Evolutionary conservation across 2,797 vertebrate genomes (phyloP), one percentile per base, ranked within the genome.

Genomic region (Amniataba percoides): DNA sequence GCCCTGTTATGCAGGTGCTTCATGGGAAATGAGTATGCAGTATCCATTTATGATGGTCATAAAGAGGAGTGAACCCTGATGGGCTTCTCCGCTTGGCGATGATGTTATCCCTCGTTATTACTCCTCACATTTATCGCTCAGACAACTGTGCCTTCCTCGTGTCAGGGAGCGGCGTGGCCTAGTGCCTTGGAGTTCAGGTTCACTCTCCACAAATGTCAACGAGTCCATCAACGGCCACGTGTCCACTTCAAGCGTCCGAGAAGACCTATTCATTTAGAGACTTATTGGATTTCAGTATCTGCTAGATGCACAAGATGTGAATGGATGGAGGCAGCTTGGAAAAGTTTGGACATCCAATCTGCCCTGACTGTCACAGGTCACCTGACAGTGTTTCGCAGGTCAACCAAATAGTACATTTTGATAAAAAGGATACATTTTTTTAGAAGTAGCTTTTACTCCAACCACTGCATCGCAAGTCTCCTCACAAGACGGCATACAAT

Each of bases 1-100:
- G 74, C 60, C 9, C 56, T 69, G 66, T 77, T 84, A 74, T 46
- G 70, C 74, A 85, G 75, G 80, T 78, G 59, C 83, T 82, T 88
- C 46, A 78, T 69, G 72, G 74, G 72, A 88, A 89, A 88, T 82
- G 57, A 89, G 69, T 63, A 61, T 82, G 85, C 83, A 81, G 82
- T 84, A 89, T 81, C 74, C 82, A 74, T 89, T 93, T 89, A 92
- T 85, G 86, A 89, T 87, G 77, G 78, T 72, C 87, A 89, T 92
- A 91, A 92, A 92, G 52, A 78, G 62, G 52, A 85, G 52, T 82
- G 82, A 90, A 85, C 82, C 78, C 74, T 89, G 89, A 92, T 86
- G 87, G 78, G 73, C 74, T 84, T 70, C 77, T 81, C 60, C 15
- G 12, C 82, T 79, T 70, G 63, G 74, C 82, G 79, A 91, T 87